Percentiles rank a stretch among this genome's conserved stretches.
phyloP scores from a whole-genome alignment of 2,113 vertebrate species.

The Tetrax tetrax region DNA sequence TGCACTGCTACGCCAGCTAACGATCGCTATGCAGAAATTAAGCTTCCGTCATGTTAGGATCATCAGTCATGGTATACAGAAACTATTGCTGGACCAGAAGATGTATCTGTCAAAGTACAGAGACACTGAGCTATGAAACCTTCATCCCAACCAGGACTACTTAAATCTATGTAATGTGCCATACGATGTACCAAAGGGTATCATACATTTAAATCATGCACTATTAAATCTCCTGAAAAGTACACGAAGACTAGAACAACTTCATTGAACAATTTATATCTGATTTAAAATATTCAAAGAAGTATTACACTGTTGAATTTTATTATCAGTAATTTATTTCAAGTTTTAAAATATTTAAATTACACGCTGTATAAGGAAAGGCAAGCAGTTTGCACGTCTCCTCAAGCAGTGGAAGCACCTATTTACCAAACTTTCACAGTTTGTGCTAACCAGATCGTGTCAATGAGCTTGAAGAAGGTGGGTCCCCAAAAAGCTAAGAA shows the following conservation, averaged over 20 bases:
- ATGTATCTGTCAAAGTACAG: background rate
- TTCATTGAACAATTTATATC: slow-evolving; percentile 50
- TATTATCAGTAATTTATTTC: slow-evolving; percentile 47
- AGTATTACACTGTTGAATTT: slow-evolving; percentile 35
- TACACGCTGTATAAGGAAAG: background rate
- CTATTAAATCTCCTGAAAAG: slow-evolving; percentile 39
- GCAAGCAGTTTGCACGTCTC: background rate
- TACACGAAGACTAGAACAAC: slow-evolving; percentile 38
- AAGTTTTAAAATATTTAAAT: slow-evolving; percentile 53
- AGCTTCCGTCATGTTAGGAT: background rate
- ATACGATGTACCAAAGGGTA: background rate
- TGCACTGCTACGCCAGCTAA: background rate
- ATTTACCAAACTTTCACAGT: background rate
- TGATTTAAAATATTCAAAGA: slow-evolving; percentile 61
- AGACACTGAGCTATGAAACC: background rate
- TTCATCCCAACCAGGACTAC: background rate
- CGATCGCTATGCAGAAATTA: background rate
- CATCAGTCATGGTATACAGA: background rate
- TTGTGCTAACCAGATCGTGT: background rate
- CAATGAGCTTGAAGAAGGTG: slow-evolving; percentile 30
- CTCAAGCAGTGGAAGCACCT: background rate
- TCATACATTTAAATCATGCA: slow-evolving; percentile 9
- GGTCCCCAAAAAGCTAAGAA: slow-evolving; percentile 57
- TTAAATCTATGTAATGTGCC: slow-evolving; percentile 21
- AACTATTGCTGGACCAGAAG: background rate